These are phyloP conservation scores for Spheniscus mendiculus DNA, from an alignment of 2,113 vertebrate species.

Conservation along the genomic window DNA sequence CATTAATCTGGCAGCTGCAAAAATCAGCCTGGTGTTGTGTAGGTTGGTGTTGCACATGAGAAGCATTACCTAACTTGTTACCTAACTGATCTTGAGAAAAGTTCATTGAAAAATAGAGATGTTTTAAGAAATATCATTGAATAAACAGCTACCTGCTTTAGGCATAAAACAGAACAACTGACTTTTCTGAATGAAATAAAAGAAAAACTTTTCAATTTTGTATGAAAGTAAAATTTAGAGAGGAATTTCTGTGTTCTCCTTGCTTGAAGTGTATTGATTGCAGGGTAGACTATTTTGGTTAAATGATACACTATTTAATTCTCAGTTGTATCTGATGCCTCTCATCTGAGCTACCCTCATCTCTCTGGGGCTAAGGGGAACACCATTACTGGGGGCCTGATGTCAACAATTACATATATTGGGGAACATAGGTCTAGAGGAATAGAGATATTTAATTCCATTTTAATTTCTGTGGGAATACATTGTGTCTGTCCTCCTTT, in stretches of 20 bases:
- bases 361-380: background rate
- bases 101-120: background rate
- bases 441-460: background rate
- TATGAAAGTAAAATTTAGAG: background rate
- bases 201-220: background rate
- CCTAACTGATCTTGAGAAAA: background rate
- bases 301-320: background rate
- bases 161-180: background rate
- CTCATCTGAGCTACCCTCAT: background rate
- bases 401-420: background rate
- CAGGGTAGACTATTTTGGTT: background rate
- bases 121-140: background rate
- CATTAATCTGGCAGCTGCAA: background rate
- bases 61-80: background rate
- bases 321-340: background rate
- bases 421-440: background rate
- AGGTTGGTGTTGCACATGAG: background rate
- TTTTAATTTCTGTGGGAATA: background rate
- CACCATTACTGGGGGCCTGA: background rate
- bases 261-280: background rate
- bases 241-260: background rate
- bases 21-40: background rate
- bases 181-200: background rate
- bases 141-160: background rate
- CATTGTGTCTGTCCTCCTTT: background rate